Base-by-base conservation (phyloP, 1,140 invertebrate species). In the Trichonephila inaurata region DNA sequence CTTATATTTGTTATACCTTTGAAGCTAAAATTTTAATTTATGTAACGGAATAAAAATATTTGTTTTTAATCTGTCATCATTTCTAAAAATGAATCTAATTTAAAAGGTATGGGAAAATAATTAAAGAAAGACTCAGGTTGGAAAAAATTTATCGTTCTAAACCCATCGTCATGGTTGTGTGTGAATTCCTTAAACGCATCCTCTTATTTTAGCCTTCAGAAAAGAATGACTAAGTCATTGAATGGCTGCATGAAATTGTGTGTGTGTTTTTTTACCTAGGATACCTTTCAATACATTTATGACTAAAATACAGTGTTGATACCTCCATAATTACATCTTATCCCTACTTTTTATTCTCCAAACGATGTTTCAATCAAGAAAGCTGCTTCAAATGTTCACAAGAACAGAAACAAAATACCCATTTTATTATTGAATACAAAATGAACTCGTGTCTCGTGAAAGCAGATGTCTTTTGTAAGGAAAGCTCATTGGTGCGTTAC, bases 401-500 rank as follows among this genome's bases (percentile, higher is more conserved):
- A 24, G 24, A 69, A n/a, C 18, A 18, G n/a, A 40, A 77, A 19
- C 72, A 77, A 77, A 77, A 77, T 77, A 40, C 72, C 2, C 72
- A 33, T 69, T 69, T 69, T 12, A 69, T n/a, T 12, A 24, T 8
- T 28, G 66, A 69, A 69, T 69, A 12, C 24, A 12, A 51, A 69
- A 69, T 40, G 28, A 28, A 19, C 28, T 77, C 28, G 16, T 77
- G 72, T 19, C 66, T 40, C 16, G 72, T 16, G 28, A 77, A 77
- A 77, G 66, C 66, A 69, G 72, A 77, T 77, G 72, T 33, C 28
- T 40, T 14, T 77, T 40, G 6, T 33, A 40, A 33, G 40, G 72
- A 28, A 77, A 77, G 18, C 18, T 6, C 72, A 4, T 28, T 58
- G 82, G 58, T 83, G 82, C 82, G 82, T 83, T 58, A 83, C 82